phyloP scores from a whole-genome alignment of 2,113 vertebrate genomes.

The Paramisgurnus dabryanus region DNA sequence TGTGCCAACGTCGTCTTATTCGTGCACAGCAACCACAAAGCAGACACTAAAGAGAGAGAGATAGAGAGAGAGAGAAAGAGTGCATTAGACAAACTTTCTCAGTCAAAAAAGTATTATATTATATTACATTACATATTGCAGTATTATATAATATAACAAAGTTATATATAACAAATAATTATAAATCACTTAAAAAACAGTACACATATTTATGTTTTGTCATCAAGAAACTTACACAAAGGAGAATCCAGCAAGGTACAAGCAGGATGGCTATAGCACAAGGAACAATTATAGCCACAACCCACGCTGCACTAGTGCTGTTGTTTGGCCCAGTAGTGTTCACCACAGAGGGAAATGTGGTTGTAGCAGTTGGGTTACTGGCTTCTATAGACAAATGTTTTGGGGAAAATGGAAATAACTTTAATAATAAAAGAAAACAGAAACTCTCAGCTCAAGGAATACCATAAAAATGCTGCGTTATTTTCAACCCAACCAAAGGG shows the following conservation, averaged over 20 bases:
- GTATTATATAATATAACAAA: too few species aligned
- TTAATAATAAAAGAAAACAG: too few species aligned
- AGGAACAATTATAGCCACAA: conserved; percentile 51
- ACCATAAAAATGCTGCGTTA: too few species aligned
- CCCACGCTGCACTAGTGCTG: conserved; percentile 33
- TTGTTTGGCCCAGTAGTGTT: background rate
- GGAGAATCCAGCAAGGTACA: conserved; percentile 46
- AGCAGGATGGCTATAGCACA: conserved; percentile 38
- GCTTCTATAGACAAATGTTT: too few species aligned
- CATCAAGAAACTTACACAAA: conserved; percentile 38
- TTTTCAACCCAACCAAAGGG: too few species aligned
- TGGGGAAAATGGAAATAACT: too few species aligned
- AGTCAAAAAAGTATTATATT: too few species aligned
- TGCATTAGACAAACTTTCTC: background rate
- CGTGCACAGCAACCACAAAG: conserved; percentile 45
- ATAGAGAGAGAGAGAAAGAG: background rate
- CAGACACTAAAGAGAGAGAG: conserved; percentile 34
- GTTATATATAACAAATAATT: too few species aligned
- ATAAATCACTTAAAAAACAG: background rate
- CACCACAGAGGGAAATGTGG: background rate
- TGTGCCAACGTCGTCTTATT: conserved; percentile 35
- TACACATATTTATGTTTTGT: background rate
- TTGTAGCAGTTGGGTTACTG: background rate
- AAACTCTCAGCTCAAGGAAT: too few species aligned
- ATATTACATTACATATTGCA: too few species aligned